Evolutionary conservation across 2,113 vertebrate genomes (phyloP), one percentile per base, ranked within the genome.

Genomic region (Ciconia maguari): DNA sequence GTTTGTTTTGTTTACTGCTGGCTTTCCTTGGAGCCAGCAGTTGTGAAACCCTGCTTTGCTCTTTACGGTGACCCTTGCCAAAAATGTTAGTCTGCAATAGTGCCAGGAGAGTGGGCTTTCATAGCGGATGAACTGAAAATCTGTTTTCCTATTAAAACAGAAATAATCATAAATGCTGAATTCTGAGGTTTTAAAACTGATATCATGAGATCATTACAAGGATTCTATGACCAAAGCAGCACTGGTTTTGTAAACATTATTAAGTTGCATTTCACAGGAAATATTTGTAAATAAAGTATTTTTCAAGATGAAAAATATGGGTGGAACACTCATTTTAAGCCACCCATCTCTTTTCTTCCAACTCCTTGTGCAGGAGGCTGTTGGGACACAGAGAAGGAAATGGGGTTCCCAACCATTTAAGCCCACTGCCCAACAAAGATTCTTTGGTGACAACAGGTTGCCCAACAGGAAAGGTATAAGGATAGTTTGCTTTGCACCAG

Each of bases 401-500:
- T 21, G 18, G 1, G 2, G 14, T 61, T 87, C 36, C 7, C 22
- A 76, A 36, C 2, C 5, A 9, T 27, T 77, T 78, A 55, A 82
- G 11, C 13, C 20, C 41, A 58, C 52, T 44, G 76, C 16, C 80
- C 83, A 54, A 32, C 27, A 46, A 79, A 93, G n/a, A 82, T 41
- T 78, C 38, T 69, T 83, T 29, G 30, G 22, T 42, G 32, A 49
- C 32, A 91, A 91, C 52, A 68, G 74, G 58, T 87, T 91, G 72
- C 20, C 16, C 83, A 84, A 60, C 34, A 85, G 32, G 61, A 84
- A 87, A 52, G 54, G 30, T 86, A 48, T 24, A 68, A 90, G 66
- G 36, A 93, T 75, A 89, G 86, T 96, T 96, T 97, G 51, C 69
- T 96, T 96, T 91, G 83, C 48, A 1, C 90, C 30, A 74, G 48